These are phyloP conservation scores for Lordiphosa mommai DNA, from an alignment of 1,140 invertebrate genomes.

Conservation along the genomic window DNA sequence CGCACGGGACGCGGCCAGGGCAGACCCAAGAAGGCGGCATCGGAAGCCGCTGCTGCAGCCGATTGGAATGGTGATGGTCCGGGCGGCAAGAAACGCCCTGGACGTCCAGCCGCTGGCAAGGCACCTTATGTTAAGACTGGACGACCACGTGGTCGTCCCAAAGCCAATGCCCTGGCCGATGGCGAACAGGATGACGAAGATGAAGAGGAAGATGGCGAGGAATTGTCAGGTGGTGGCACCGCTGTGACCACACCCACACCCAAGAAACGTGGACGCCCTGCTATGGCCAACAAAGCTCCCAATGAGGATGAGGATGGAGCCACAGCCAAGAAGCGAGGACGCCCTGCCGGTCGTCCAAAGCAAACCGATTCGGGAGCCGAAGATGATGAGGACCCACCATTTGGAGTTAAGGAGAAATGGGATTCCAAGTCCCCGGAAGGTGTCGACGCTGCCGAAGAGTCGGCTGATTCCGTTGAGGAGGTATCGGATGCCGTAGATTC, in stretches of 20 bases:
- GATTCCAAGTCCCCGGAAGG: background rate
- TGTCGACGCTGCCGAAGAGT: background rate
- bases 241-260: background rate
- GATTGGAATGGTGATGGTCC: conserved; percentile 34
- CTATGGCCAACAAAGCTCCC: background rate
- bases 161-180: conserved; percentile 8
- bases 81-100: conserved; percentile 43
- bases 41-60: background rate
- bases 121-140: conserved; percentile 34
- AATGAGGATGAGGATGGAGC: background rate
- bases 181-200: background rate
- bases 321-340: background rate
- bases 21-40: conserved; percentile 46
- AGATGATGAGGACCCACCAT: no score
- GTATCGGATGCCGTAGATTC: conserved; percentile 3
- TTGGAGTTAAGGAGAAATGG: no score
- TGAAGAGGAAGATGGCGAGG: conserved; percentile 18
- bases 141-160: conserved; percentile 52
- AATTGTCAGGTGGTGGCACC: conserved; percentile 6
- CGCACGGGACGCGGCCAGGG: conserved; percentile 61
- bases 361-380: background rate
- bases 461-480: conserved; percentile 1
- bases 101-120: conserved; percentile 33
- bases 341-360: background rate
- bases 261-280: conserved; percentile 56